Base-by-base conservation (phyloP, 2,113 vertebrate species). In the Melanocharis versteri region DNA sequence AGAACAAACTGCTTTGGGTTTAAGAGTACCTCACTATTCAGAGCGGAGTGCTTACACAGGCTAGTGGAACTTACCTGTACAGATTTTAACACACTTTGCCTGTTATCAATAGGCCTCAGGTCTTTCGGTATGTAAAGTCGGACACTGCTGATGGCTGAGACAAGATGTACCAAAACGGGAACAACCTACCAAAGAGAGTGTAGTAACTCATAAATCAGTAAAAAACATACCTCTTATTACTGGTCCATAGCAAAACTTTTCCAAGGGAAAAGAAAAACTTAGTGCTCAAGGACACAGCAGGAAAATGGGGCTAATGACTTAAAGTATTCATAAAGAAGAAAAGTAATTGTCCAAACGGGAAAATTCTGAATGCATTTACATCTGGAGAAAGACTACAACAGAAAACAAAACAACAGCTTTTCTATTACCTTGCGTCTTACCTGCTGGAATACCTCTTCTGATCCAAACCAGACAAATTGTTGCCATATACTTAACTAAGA, bases 71-170 rank as follows among this genome's bases (percentile, higher is more conserved):
- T 83, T 57, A 99, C 99, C 97, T 98, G 99, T 70, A 99, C 99
- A 57, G 99, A 99, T 92, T 99, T 99, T 54, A 99, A 97, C 92
- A 99, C 99, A 87, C 99, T 99, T 94, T 99, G 99, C 31, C 99
- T 98, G 91, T 99, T 99, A 98, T 99, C 99, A 61, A 98, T 93
- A 7, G 99, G 98, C 20, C 99, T 98, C 61, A 99, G 95, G 94
- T 99, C 99, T 97, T 99, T 99, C 0, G 99, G 99, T 94, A 99
- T 99, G 87, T 99, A 99, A 44, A 99, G 99, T 19, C 99, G 98
- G 42, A 99, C 98, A 6, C 99, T 99, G 97, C 99, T 99, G 96
- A 99, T 99, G n/a, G 99, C 98, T 13, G 98, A 98, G 26, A 99
- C 96, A 69, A 99, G 98, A 84, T 99, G 98, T 22, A 99, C 98